Percentiles rank a stretch among this genome's conserved stretches.
Evolutionary conservation across 2,888 invertebrate genomes (phyloP).

Genomic region (Calameuta filiformis): DNA sequence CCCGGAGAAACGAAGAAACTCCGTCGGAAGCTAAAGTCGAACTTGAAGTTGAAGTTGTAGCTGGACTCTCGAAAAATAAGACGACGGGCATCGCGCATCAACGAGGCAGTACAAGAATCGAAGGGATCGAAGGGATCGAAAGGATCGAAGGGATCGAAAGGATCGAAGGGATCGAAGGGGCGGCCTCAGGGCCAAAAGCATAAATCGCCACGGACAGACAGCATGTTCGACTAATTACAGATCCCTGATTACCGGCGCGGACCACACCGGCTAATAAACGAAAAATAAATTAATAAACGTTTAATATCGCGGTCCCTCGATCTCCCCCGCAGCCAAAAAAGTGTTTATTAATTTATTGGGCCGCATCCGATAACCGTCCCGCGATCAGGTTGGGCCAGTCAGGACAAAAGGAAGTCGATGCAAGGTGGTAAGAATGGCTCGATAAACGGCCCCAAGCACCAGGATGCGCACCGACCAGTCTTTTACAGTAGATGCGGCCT

Average conservation of each 20-base stretch:
- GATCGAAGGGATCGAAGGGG: constrained; percentile 7
- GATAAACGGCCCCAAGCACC: no score
- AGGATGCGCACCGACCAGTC: no score
- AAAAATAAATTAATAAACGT: constrained; percentile 61
- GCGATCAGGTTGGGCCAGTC: constrained; percentile 13
- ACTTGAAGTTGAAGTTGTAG: no score
- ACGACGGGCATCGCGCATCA: background rate
- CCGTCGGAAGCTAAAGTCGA: no score
- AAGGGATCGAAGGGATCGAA: constrained; percentile 17
- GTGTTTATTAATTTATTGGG: constrained; percentile 58
- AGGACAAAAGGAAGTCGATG: background rate
- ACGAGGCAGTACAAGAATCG: background rate
- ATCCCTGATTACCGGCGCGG: constrained; percentile 60
- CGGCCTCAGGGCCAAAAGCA: constrained; percentile 31
- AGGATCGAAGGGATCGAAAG: constrained; percentile 9
- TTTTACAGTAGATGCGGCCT: no score
- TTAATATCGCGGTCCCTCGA: constrained; percentile 50
- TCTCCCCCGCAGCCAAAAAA: constrained; percentile 46
- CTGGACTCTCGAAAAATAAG: background rate
- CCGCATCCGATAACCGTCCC: constrained; percentile 29
- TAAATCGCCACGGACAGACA: constrained; percentile 59
- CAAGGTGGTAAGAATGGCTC: no score
- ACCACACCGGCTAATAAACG: constrained; percentile 55
- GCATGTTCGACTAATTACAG: constrained; percentile 63
- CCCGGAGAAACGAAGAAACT: no score